phyloP scores from a whole-genome alignment of 2,797 vertebrate species.

The Nyctalus aviator region DNA sequence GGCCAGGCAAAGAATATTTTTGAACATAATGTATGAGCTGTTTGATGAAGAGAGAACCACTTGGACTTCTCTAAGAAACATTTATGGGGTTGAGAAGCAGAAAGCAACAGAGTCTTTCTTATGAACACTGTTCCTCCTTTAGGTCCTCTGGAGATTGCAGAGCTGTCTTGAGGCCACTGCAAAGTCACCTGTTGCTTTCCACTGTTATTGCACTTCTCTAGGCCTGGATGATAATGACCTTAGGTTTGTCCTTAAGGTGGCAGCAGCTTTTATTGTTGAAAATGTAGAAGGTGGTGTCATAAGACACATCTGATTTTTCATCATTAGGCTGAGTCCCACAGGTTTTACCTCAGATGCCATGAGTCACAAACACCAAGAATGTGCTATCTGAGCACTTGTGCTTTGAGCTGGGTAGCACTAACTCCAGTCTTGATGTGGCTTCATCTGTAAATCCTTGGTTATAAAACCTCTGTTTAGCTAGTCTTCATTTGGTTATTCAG shows the following conservation, averaged over 20 bases:
- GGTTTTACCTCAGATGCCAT: slow-evolving; percentile 85
- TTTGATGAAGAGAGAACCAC: neutral
- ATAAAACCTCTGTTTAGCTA: neutral
- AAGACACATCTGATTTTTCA: slow-evolving; percentile 58
- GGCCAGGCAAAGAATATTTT: neutral
- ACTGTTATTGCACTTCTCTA: slow-evolving; percentile 83
- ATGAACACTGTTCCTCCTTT: neutral
- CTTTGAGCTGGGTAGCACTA: slow-evolving; percentile 78
- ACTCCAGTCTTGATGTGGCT: slow-evolving; percentile 54
- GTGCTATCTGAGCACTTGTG: slow-evolving; percentile 89
- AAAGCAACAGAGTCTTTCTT: slow-evolving; percentile 80
- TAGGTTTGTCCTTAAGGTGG: slow-evolving; percentile 88
- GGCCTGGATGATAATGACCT: slow-evolving; percentile 91
- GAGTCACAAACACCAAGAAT: slow-evolving; percentile 92
- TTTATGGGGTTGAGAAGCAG: slow-evolving; percentile 73
- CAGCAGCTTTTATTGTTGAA: slow-evolving; percentile 86
- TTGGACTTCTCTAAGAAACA: neutral
- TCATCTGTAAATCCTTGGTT: neutral
- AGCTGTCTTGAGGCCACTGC: fast-evolving
- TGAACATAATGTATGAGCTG: neutral
- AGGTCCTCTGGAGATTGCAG: neutral
- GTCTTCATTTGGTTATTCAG: neutral
- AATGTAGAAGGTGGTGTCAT: slow-evolving; percentile 85
- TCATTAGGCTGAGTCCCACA: slow-evolving; percentile 80
- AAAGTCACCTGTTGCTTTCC: neutral